Percentiles rank a stretch among this genome's conserved stretches.
Conservation (phyloP, 2,888 invertebrate species). For the Drosophila imparisetae region DNA sequence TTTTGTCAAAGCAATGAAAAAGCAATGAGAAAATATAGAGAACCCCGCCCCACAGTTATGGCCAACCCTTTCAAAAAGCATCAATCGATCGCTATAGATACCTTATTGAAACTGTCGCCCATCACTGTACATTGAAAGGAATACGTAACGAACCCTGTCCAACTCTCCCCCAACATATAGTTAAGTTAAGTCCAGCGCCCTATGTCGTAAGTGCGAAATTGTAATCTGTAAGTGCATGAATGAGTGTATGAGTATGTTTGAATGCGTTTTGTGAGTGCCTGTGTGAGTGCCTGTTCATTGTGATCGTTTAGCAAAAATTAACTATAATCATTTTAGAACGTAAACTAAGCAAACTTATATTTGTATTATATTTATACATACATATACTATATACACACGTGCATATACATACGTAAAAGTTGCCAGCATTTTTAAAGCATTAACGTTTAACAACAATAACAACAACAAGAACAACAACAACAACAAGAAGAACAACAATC, state of each 20-base stretch:
- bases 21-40: slow-evolving; percentile 38
- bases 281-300: slow-evolving; percentile 61
- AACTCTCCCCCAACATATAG: slow-evolving; percentile 49
- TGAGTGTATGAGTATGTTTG: slow-evolving; percentile 34
- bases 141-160: slow-evolving; percentile 51
- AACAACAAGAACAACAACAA: slow-evolving; percentile 1
- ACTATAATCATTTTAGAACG: slow-evolving; percentile 71
- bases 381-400: slow-evolving; percentile 20
- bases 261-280: slow-evolving; percentile 38
- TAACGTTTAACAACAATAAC: slow-evolving; percentile 32
- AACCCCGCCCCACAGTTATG: slow-evolving; percentile 6
- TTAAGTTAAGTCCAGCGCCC: slow-evolving; percentile 49
- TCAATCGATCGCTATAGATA: neutral
- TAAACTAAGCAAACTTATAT: slow-evolving; percentile 63
- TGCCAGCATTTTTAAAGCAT: slow-evolving; percentile 53
- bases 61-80: slow-evolving; percentile 11
- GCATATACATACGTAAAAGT: slow-evolving; percentile 36
- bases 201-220: slow-evolving; percentile 68
- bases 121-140: slow-evolving; percentile 27
- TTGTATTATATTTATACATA: slow-evolving; percentile 54
- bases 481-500: neutral
- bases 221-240: slow-evolving; percentile 55
- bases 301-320: slow-evolving; percentile 80
- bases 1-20: slow-evolving; percentile 75
- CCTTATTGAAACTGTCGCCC: slow-evolving; percentile 16